Evolutionary conservation across 2,888 invertebrate genomes (phyloP), one percentile per base, ranked within the genome.

Genomic region (Sipha maydis): DNA sequence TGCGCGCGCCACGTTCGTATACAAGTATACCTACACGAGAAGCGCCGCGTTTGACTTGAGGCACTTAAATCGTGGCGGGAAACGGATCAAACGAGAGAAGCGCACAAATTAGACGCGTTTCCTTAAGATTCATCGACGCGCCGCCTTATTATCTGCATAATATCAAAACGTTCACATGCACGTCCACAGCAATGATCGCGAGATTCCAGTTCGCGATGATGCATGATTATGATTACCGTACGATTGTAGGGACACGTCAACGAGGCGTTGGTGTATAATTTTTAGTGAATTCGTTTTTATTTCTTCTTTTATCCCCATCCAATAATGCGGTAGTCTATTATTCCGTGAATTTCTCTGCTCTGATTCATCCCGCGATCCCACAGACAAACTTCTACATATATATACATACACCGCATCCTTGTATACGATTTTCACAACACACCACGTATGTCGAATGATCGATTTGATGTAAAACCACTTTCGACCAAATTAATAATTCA

Each of bases 21-120:
- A 79, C 9, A 4, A 7, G 77, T 25, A 31, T 77, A 14, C n/a
- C 14, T 11, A 67, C 71, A 71, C 56, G 56, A 54, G 0, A 17
- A 38, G 38, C 61, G 41, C 34, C 61, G 38, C 61, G 67, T 73
- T 21, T 7, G 56, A 2, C 56, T 56, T 3, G 3, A 56, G 56
- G 56, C 56, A 56, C 56, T 56, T 19, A 19, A 19, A 11, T 56
- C 56, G 14, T 14, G 14, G 48, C 48, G 48, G 14, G 48, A 48
- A 48, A 48, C 25, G 61, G 61, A 21, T 19, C 31, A 31, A n/a
- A 14, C 34, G 80, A 80, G 21, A 21, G 79, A 79, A 79, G 31
- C 79, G 21, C 77, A 77, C 56, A 34, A 38, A 67, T 85, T 77
- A 85, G 84, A 85, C 28, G 76, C 67, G 41, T 85, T 85, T 82